These are phyloP conservation scores for Emmelina monodactyla DNA, from an alignment of 2,888 invertebrate genomes.

Conservation along the genomic window DNA sequence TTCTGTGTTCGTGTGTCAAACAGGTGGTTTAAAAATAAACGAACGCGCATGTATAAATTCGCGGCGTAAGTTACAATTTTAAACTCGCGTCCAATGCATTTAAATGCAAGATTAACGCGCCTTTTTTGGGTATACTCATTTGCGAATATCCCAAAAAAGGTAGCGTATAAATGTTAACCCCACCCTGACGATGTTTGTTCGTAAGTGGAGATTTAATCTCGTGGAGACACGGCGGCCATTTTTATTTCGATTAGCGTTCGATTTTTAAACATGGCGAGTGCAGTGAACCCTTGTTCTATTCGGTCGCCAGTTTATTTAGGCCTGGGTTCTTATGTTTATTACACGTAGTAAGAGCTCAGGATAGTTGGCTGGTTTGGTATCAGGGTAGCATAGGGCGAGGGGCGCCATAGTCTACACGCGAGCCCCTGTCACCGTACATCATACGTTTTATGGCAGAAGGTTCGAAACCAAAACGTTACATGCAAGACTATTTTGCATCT, in stretches of 20 bases:
- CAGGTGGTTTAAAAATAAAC: slow-evolving; percentile 41
- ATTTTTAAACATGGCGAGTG: slow-evolving; percentile 57
- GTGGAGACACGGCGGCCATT: slow-evolving; percentile 55
- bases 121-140: slow-evolving; percentile 15
- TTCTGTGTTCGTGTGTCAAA: slow-evolving; percentile 43
- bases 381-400: slow-evolving; percentile 37
- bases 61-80: no score
- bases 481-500: slow-evolving; percentile 32
- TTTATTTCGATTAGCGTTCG: slow-evolving; percentile 42
- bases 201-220: no score
- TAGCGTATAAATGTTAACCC: slow-evolving; percentile 21
- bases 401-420: slow-evolving; percentile 53
- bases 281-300: slow-evolving; percentile 52
- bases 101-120: slow-evolving; percentile 41
- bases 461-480: slow-evolving; percentile 50
- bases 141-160: slow-evolving; percentile 3
- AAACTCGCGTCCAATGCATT: slow-evolving; percentile 40
- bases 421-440: slow-evolving; percentile 58
- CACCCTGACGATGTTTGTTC: no score
- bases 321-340: slow-evolving; percentile 13
- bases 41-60: slow-evolving; percentile 31
- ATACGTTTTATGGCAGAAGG: slow-evolving; percentile 54
- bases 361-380: slow-evolving; percentile 28
- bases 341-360: slow-evolving; percentile 12
- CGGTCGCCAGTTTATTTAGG: slow-evolving; percentile 33